These are phyloP conservation scores for Zoanthus solanderi DNA, from an alignment of 92 coral and sea anemone genomes.

Conservation along the genomic window DNA sequence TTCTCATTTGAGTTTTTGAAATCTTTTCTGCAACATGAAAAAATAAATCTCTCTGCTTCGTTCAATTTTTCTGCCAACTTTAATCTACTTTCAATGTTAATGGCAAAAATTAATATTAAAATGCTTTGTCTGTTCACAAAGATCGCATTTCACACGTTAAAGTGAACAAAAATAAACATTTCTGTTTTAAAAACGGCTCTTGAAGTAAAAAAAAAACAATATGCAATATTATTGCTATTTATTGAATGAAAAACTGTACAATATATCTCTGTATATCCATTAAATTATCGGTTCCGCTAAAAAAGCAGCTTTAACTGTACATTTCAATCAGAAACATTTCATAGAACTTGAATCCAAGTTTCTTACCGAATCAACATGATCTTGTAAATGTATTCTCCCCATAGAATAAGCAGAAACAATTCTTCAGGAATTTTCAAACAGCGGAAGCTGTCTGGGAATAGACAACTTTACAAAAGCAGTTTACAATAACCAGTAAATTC, in stretches of 20 bases:
- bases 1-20: neutral
- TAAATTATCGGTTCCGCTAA: neutral
- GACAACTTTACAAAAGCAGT: neutral
- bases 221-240: neutral
- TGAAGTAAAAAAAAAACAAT: neutral
- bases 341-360: constrained; percentile 27
- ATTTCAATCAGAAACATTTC: constrained; percentile 1
- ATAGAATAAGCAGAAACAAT: neutral
- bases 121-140: neutral
- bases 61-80: neutral
- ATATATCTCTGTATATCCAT: neutral
- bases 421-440: neutral
- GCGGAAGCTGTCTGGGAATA: neutral
- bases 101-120: neutral
- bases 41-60: neutral
- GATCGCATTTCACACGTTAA: neutral
- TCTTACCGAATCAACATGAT: constrained; percentile 10
- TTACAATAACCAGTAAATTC: neutral
- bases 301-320: constrained; percentile 2
- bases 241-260: constrained; percentile 13
- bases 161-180: neutral
- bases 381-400: neutral
- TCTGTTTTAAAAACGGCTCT: neutral
- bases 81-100: neutral
- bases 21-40: neutral